phyloP scores from a whole-genome alignment of 1,140 invertebrate genomes.

The Acyrthosiphon pisum region DNA sequence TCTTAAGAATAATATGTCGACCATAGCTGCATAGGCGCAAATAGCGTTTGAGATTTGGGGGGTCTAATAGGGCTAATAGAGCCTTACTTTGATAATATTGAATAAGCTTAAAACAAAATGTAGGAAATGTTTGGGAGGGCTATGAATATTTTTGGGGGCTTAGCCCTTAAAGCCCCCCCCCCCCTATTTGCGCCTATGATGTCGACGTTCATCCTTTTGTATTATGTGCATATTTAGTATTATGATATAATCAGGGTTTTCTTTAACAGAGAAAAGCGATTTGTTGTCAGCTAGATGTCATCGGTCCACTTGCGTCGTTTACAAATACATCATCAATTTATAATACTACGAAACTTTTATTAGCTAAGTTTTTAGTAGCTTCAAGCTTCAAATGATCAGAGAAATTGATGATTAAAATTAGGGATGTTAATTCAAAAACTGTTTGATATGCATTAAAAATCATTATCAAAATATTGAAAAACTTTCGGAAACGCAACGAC shows the following conservation, averaged over 20 bases:
- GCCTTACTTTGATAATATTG: too few species aligned
- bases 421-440: background rate
- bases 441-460: background rate
- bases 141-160: too few species aligned
- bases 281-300: background rate
- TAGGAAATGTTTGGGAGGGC: too few species aligned
- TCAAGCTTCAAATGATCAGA: background rate
- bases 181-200: too few species aligned
- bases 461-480: too few species aligned
- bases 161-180: too few species aligned
- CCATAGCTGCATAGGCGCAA: too few species aligned
- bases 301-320: background rate
- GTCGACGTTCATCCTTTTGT: background rate
- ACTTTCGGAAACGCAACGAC: background rate
- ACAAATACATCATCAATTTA: background rate
- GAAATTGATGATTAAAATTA: background rate
- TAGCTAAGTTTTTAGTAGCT: background rate
- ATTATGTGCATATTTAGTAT: background rate
- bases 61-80: rapidly evolving
- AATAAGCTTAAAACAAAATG: too few species aligned
- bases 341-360: background rate
- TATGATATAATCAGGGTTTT: background rate
- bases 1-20: background rate
- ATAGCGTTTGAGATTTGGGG: too few species aligned
- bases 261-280: background rate